These are phyloP conservation scores for Misgurnus mizolepis DNA, from an alignment of 2,113 vertebrate species.

Conservation along the genomic window DNA sequence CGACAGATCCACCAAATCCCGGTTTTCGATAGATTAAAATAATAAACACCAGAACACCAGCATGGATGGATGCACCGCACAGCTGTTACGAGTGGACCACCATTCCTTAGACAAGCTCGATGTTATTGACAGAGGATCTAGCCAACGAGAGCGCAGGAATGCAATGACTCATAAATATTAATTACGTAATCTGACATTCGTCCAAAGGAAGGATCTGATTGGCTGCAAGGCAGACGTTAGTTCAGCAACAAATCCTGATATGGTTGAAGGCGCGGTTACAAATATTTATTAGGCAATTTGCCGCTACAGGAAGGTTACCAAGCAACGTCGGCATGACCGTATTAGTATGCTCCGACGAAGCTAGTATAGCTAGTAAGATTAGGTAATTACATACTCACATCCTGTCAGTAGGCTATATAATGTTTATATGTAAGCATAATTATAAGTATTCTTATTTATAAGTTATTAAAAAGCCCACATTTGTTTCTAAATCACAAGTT, in stretches of 20 bases:
- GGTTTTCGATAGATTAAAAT: slow-evolving; percentile 9
- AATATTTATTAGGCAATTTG: slow-evolving; percentile 2
- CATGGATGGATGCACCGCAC: slow-evolving; percentile 59
- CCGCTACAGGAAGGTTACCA: slow-evolving; percentile 3
- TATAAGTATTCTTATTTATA: not conserved
- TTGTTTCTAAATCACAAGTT: too few species aligned
- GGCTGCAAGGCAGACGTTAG: not conserved
- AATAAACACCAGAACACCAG: slow-evolving; percentile 44
- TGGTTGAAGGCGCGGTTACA: not conserved
- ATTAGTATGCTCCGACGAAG: not conserved
- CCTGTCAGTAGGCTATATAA: not conserved
- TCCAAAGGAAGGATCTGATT: not conserved
- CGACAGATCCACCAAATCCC: slow-evolving; percentile 22
- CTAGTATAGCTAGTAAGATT: too few species aligned
- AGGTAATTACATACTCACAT: not conserved
- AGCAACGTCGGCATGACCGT: slow-evolving; percentile 20
- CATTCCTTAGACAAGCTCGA: slow-evolving; percentile 45
- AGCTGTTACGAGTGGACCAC: slow-evolving; percentile 62
- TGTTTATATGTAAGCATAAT: not conserved
- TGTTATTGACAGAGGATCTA: slow-evolving; percentile 57
- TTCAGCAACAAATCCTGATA: not conserved
- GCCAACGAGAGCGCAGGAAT: slow-evolving; percentile 64
- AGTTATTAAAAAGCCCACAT: not conserved
- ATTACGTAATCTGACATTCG: slow-evolving; percentile 2
- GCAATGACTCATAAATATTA: slow-evolving; percentile 3